Conservation (phyloP, 1,140 invertebrate species). For the Halesus radiatus region DNA sequence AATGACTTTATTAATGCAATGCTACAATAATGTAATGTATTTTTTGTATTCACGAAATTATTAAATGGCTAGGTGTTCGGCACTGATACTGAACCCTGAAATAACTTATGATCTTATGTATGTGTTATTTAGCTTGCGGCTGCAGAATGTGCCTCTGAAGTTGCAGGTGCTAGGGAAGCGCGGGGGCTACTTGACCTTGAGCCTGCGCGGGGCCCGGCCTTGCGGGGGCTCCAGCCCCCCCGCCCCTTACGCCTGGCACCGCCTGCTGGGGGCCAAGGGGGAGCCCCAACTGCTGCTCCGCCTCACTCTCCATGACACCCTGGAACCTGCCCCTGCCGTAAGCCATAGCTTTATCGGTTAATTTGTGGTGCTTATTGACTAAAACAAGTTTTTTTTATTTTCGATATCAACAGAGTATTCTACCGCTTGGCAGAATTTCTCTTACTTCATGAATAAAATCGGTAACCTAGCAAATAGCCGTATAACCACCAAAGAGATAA, state of each 20-base stretch:
- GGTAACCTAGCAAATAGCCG: no score
- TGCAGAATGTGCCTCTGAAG: constrained; percentile 52
- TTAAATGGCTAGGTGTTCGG: no score
- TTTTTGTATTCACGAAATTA: no score
- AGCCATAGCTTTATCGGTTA: no score
- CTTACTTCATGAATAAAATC: no score
- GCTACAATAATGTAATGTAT: no score
- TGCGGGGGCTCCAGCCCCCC: background rate
- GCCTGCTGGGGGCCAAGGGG: constrained; percentile 49
- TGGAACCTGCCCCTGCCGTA: background rate
- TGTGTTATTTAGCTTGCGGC: constrained; percentile 41
- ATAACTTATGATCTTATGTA: background rate
- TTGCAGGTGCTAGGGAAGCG: constrained; percentile 36
- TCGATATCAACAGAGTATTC: no score
- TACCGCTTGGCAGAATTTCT: no score
- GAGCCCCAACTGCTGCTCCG: constrained; percentile 49
- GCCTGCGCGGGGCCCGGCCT: constrained; percentile 40
- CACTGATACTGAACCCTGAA: background rate
- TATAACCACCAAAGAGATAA: no score
- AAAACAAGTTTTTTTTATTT: no score
- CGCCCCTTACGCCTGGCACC: constrained; percentile 47
- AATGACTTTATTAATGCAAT: no score
- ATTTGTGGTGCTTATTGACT: no score
- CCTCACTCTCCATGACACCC: constrained; percentile 16
- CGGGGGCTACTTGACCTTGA: constrained; percentile 52